Evolutionary conservation across 2,797 vertebrate species (phyloP), one percentile per base, ranked within the genome.

Genomic region (Scomberomorus guttatus): DNA sequence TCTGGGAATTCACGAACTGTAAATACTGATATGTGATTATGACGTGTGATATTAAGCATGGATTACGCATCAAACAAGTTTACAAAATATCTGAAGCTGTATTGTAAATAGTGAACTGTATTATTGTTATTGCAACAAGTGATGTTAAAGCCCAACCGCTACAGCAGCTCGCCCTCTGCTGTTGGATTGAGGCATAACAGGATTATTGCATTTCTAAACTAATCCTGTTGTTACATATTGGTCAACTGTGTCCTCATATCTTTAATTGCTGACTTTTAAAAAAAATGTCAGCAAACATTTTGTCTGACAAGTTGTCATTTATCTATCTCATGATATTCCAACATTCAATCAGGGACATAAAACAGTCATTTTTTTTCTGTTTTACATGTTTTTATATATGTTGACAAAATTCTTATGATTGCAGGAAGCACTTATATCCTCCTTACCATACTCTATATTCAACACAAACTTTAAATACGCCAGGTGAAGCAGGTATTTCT

Each of bases 61-160:
- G 71, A 80, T 67, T 56, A 62, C 88, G 72, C 78, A 42, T 82
- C 25, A 13, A 84, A 74, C 58, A 87, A 68, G 89, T 92, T 92
- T 92, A 90, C 87, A 89, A 81, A 80, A 79, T 72, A 87, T 75
- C 67, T 81, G 73, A 76, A 81, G 74, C 70, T 86, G 82, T 84
- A 77, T n/a, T 93, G 90, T 92, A 92, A 86, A 93, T 93, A 91
- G 71, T 75, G 75, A 81, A 56, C 59, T 63, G 80, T 84, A 69
- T 64, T 62, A 50, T 44, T 82, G 81, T 89, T 46, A 72, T 68
- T 80, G 67, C 79, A 39, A 34, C 2, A 60, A 85, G 76, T 80
- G 72, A 80, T 2, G 63, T 78, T 55, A 11, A 75, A 81, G 73
- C 73, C 32, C 73, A 75, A 77, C 72, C 7, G 72, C 84, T 74